Conservation (phyloP, 2,888 invertebrate species). For the Hyalella azteca region DNA sequence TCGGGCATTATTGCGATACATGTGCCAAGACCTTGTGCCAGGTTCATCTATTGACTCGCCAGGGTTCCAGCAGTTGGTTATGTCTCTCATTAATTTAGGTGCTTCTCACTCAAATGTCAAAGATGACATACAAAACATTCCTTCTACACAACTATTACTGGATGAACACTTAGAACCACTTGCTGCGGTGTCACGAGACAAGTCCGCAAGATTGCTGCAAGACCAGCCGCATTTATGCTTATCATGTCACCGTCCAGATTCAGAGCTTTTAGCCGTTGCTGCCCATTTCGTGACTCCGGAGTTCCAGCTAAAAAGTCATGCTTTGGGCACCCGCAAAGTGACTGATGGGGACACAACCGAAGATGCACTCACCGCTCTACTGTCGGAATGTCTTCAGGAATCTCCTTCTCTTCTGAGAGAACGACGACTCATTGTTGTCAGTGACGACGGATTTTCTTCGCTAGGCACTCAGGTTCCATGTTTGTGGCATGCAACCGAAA, state of each 20-base stretch:
- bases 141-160: conserved; percentile 49
- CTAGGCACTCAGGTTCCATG: conserved; percentile 54
- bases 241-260: conserved; percentile 48
- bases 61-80: conserved; percentile 52
- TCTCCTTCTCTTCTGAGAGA: conserved; percentile 51
- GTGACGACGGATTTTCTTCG: conserved; percentile 48
- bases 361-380: conserved; percentile 46
- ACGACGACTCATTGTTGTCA: conserved; percentile 53
- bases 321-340: conserved; percentile 48
- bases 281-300: conserved; percentile 54
- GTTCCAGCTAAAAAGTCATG: conserved; percentile 54
- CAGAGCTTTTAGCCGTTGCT: conserved; percentile 49
- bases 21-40: conserved; percentile 56
- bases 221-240: conserved; percentile 55
- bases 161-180: conserved; percentile 49
- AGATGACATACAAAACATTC: conserved; percentile 44
- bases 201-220: conserved; percentile 45
- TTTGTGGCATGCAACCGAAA: conserved; percentile 54
- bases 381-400: conserved; percentile 51
- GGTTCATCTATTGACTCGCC: conserved; percentile 45
- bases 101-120: conserved; percentile 53
- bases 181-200: conserved; percentile 48
- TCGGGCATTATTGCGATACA: conserved; percentile 53
- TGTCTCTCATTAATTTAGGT: conserved; percentile 54
- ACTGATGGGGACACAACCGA: conserved; percentile 48